These are phyloP conservation scores for Paracanthobrama guichenoti DNA, from an alignment of 2,113 vertebrate genomes.

Conservation along the genomic window DNA sequence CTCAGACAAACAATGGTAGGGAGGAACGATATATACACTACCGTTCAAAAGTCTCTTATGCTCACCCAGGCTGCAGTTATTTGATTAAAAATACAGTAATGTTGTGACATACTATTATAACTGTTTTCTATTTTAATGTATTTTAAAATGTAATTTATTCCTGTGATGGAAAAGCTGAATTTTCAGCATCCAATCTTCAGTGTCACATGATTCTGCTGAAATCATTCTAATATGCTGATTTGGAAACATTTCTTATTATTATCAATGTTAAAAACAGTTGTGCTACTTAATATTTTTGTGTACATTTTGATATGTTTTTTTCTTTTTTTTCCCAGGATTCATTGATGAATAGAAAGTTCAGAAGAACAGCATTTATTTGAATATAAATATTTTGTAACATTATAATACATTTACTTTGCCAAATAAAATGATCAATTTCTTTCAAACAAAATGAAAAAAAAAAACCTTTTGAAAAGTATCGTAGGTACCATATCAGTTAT, in stretches of 20 bases:
- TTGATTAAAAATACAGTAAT: background rate
- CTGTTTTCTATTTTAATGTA: background rate
- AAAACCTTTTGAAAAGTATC: background rate
- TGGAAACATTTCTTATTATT: background rate
- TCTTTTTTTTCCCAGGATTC: background rate
- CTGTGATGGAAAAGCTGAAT: background rate
- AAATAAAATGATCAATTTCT: background rate
- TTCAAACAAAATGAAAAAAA: too few species aligned
- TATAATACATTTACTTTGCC: background rate
- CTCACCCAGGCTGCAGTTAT: background rate
- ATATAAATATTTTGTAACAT: background rate
- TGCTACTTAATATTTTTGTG: background rate
- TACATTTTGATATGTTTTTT: background rate
- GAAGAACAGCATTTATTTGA: background rate
- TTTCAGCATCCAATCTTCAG: background rate
- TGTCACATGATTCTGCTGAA: background rate
- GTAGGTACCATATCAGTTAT: background rate
- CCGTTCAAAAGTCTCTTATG: background rate
- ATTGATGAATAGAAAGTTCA: background rate
- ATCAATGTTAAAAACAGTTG: background rate
- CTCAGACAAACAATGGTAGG: slow-evolving; percentile 90
- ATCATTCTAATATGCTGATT: background rate
- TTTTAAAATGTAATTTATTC: background rate
- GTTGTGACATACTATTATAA: background rate
- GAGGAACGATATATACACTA: background rate